A percentile compares a stretch with the other conserved stretches of the same genome.
Evolutionary conservation across 1,140 invertebrate species (phyloP).

Genomic region (Drosophila teissieri): DNA sequence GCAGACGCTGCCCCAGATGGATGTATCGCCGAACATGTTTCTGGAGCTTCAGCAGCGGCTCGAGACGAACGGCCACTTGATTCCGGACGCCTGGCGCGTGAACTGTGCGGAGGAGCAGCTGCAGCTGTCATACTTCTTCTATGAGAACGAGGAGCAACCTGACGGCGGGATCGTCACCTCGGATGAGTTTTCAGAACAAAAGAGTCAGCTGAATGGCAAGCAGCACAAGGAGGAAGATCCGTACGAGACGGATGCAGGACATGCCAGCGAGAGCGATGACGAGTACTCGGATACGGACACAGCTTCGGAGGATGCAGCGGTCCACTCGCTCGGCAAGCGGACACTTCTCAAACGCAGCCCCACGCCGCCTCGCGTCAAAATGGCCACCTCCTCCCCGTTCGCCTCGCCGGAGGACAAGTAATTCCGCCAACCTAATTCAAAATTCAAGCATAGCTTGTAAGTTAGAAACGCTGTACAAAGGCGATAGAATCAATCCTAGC

Average conservation of each 20-base stretch:
- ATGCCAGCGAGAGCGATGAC: conserved; percentile 64
- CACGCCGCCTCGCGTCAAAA: conserved; percentile 1
- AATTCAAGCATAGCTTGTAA: neutral
- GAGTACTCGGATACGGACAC: conserved; percentile 58
- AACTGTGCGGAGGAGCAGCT: conserved; percentile 44
- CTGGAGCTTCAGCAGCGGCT: conserved; percentile 27
- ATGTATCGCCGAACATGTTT: conserved; percentile 64
- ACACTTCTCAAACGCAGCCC: conserved; percentile 7
- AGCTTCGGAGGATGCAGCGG: conserved; percentile 2
- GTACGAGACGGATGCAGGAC: conserved; percentile 62
- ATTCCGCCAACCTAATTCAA: neutral
- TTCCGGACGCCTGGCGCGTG: conserved; percentile 46
- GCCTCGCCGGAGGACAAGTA: conserved; percentile 37
- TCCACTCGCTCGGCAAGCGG: neutral
- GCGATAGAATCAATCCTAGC: too few relatives aligned
- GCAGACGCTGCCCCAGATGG: conserved; percentile 52
- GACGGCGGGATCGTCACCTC: neutral
- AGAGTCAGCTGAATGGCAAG: neutral
- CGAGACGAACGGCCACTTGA: conserved; percentile 16
- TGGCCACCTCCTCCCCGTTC: conserved; percentile 11
- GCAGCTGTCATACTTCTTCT: conserved; percentile 61
- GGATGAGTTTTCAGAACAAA: neutral
- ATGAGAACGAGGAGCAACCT: conserved; percentile 44
- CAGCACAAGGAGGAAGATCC: conserved; percentile 21
- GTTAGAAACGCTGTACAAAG: conserved; percentile 1